Base-by-base conservation (phyloP, 2,797 vertebrate genomes). In the Paramormyrops hopkinsi region DNA sequence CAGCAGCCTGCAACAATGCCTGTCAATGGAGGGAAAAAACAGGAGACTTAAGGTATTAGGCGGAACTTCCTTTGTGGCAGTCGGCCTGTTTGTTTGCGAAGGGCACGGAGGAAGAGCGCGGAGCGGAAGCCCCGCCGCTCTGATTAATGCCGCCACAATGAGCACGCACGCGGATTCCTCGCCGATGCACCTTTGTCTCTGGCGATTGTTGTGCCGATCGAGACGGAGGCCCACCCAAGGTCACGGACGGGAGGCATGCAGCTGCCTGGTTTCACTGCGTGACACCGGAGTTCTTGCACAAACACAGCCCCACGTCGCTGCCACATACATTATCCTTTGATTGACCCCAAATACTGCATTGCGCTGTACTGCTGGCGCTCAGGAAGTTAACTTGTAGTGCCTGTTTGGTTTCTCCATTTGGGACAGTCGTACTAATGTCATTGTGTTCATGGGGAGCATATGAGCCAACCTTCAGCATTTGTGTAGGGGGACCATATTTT, bases 81-180 rank as follows among this genome's bases (percentile, higher is more conserved):
- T 89, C 9, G 90, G 91, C 90, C 88, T 92, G 91, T 95, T 95
- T 95, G 93, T 93, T 95, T 94, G 91, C 29, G 62, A 86, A 89
- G 83, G 83, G 59, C 88, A 73, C 82, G 11, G 54, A 44, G 22
- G 59, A 95, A 94, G 92, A 91, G 92, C 93, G 92, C 92, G 93
- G 92, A 90, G 89, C 95, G 92, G 93, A 96, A 95, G 90, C 48
- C 93, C 93, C 94, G 87, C 94, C 86, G 90, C 91, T 94, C 94
- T 93, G 92, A 90, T 93, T 92, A 92, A 91, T 91, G 79, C 19
- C 25, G 93, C 33, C 12, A 41, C 59, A 92, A 92, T 92, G 88
- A 92, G 91, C 90, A 88, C 73, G 86, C 88, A 88, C 25, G 92
- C 93, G 14, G 92, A 93, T 91, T 90, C 88, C 88, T 90, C 91